Percentiles rank a stretch among this genome's conserved stretches.
Evolutionary conservation across 2,888 invertebrate genomes (phyloP).

Genomic region (Pyrgus malvae): DNA sequence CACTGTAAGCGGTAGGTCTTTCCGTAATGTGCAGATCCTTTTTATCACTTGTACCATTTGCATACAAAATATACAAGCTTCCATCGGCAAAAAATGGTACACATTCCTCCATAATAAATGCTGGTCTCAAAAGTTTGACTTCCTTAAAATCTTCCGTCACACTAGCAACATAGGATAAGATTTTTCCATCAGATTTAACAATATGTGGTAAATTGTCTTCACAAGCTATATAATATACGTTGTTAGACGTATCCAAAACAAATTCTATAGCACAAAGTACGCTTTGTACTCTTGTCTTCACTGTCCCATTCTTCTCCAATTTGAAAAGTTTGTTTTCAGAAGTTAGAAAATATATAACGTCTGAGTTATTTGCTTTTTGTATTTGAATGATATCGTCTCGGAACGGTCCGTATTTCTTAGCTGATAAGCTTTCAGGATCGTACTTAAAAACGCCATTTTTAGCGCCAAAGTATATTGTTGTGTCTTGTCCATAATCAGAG

Average conservation of each 20-base stretch:
- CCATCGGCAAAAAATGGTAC: slow-evolving; percentile 61
- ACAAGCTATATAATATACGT: slow-evolving; percentile 60
- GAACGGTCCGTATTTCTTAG: slow-evolving; percentile 56
- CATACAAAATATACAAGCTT: slow-evolving; percentile 48
- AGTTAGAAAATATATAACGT: slow-evolving; percentile 52
- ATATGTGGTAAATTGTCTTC: slow-evolving; percentile 50
- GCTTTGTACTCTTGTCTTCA: slow-evolving; percentile 44
- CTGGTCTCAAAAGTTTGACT: slow-evolving; percentile 54
- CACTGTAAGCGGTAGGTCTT: slow-evolving; percentile 55
- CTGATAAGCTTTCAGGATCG: slow-evolving; percentile 50
- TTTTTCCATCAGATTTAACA: slow-evolving; percentile 44
- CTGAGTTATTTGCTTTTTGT: slow-evolving; percentile 60
- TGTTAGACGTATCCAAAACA: slow-evolving; percentile 63
- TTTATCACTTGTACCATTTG: slow-evolving; percentile 55
- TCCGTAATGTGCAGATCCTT: slow-evolving; percentile 53
- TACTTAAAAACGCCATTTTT: slow-evolving; percentile 59
- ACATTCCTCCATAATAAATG: slow-evolving; percentile 60
- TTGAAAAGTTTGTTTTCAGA: slow-evolving; percentile 48
- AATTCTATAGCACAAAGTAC: slow-evolving; percentile 57
- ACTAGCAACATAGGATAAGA: slow-evolving; percentile 42
- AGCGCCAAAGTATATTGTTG: slow-evolving; percentile 53
- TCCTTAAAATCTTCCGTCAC: slow-evolving; percentile 51
- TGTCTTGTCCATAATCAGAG: slow-evolving; percentile 52
- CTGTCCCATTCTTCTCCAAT: slow-evolving; percentile 52
- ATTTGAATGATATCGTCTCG: slow-evolving; percentile 58